Evolutionary conservation across 2,113 vertebrate species (phyloP).

Genomic region (Prunella himalayana): DNA sequence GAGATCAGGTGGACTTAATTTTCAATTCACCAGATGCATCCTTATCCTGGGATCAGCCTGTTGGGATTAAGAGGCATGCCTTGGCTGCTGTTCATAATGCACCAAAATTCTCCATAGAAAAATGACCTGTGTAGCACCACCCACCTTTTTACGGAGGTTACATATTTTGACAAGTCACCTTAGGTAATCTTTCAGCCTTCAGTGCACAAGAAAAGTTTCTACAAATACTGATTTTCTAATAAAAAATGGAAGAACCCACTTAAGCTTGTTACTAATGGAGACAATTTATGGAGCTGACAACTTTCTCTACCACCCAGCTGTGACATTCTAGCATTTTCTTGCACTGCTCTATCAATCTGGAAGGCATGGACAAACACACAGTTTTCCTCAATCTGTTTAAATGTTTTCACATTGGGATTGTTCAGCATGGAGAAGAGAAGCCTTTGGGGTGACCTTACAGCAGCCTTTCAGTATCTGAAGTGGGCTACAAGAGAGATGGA

Average conservation of each 20-base stretch:
- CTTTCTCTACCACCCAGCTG: not conserved
- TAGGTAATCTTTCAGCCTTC: not conserved
- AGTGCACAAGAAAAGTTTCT: not conserved
- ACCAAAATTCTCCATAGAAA: not conserved
- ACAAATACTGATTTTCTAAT: not conserved
- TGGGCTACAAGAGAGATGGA: not conserved
- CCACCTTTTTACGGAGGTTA: not conserved
- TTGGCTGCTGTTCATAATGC: not conserved
- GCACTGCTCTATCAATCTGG: not conserved
- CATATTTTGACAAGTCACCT: not conserved
- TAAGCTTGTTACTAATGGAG: not conserved
- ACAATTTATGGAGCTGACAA: not conserved
- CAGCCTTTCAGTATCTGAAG: not conserved
- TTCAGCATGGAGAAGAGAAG: not conserved
- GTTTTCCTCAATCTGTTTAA: not conserved
- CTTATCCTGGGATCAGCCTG: not conserved
- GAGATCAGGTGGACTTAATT: not conserved
- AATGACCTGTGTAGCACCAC: not conserved
- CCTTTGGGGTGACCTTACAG: not conserved
- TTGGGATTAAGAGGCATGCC: not conserved
- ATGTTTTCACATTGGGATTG: not conserved
- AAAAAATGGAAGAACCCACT: not conserved
- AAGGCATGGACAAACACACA: not conserved
- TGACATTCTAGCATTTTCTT: not conserved
- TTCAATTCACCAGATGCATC: not conserved